A percentile compares a stretch with the other conserved stretches of the same genome.
Conservation (phyloP, 2,113 vertebrate species). For the Spea multiplicata region DNA sequence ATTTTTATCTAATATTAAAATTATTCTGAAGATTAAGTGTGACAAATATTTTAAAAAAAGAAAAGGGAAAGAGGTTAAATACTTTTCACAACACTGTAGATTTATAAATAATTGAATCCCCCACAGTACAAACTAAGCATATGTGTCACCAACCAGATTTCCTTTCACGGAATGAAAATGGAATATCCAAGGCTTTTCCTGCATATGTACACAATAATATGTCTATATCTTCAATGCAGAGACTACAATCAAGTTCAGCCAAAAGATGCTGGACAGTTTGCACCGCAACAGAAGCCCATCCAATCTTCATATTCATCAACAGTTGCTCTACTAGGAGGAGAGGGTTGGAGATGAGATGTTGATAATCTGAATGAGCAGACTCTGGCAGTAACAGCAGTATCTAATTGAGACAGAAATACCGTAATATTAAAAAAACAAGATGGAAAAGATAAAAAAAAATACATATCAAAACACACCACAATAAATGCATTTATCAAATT, state of each 20-base stretch:
- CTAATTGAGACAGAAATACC: constrained; percentile 58
- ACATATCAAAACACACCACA: too few relatives aligned
- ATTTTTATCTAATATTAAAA: too few relatives aligned
- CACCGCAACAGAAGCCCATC: constrained; percentile 82
- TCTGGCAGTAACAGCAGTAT: constrained; percentile 85
- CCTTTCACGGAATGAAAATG: constrained; percentile 78
- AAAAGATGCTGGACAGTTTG: constrained; percentile 76
- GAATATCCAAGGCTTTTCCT: constrained; percentile 85
- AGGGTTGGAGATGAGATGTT: constrained; percentile 81
- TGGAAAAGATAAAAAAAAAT: background rate
- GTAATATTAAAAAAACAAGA: background rate
- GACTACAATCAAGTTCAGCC: constrained; percentile 73
- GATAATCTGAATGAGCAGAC: constrained; percentile 77
- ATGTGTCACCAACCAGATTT: constrained; percentile 78
- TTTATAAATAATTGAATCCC: too few relatives aligned
- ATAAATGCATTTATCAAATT: too few relatives aligned
- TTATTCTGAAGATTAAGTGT: too few relatives aligned
- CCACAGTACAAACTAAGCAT: background rate
- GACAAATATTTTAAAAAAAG: too few relatives aligned
- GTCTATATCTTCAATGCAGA: constrained; percentile 77
- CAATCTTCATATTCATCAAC: constrained; percentile 97
- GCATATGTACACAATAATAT: constrained; percentile 82
- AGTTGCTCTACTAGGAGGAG: constrained; percentile 94
- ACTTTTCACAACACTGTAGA: too few relatives aligned
- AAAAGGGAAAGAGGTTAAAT: too few relatives aligned